Evolutionary conservation across 2,888 invertebrate genomes (phyloP).

Genomic region (Agriotes lineatus): DNA sequence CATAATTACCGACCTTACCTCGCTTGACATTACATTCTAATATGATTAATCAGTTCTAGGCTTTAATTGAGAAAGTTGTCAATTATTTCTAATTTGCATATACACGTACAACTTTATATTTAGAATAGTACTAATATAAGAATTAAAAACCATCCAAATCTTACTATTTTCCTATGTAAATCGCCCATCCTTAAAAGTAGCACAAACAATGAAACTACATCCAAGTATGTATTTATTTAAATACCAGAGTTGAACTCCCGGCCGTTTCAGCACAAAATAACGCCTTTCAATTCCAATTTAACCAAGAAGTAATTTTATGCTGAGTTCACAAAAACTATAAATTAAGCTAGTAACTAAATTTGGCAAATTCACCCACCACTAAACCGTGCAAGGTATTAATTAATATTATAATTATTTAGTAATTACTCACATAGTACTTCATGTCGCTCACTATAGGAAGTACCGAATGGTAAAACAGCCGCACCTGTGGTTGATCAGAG

Average conservation of each 20-base stretch:
- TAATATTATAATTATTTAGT: background rate
- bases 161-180: no score
- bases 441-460: conserved; percentile 45
- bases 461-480: conserved; percentile 51
- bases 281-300: no score
- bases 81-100: background rate
- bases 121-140: no score
- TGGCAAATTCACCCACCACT: background rate
- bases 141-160: no score
- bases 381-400: background rate
- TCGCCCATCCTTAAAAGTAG: no score
- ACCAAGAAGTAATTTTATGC: no score
- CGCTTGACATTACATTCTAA: background rate
- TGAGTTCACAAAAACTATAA: no score
- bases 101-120: background rate
- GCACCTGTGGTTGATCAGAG: conserved; percentile 46
- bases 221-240: no score
- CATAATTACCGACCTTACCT: background rate
- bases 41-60: background rate
- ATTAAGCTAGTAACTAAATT: no score
- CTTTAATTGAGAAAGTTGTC: conserved; percentile 4
- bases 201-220: no score
- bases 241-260: no score
- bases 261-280: no score
- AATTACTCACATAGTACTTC: conserved; percentile 48